Percentiles rank a stretch among this genome's conserved stretches.
Evolutionary conservation across 2,113 vertebrate genomes (phyloP).

Genomic region (Hyla sarda): DNA sequence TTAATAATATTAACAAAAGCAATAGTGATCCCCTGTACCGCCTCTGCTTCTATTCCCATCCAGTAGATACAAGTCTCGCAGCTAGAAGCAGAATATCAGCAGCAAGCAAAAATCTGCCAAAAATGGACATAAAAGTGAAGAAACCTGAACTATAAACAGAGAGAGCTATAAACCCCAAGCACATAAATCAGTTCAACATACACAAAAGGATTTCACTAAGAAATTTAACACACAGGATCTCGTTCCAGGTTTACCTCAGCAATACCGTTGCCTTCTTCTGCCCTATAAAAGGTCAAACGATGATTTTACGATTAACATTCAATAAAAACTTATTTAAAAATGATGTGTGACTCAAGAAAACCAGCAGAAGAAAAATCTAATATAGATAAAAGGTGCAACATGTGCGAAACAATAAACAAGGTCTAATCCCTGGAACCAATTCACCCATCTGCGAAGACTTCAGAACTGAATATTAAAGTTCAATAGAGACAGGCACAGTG

Average conservation of each 20-base stretch:
- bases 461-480: too few species aligned
- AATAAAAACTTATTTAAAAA: background rate
- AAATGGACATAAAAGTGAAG: slow-evolving; percentile 17
- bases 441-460: too few species aligned
- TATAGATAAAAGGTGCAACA: background rate
- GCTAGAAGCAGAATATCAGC: background rate
- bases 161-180: background rate
- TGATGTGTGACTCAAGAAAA: background rate
- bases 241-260: background rate
- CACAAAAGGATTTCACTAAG: background rate
- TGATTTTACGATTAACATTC: background rate
- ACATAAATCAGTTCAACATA: background rate
- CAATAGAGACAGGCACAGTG: too few species aligned
- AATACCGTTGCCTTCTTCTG: background rate
- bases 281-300: background rate
- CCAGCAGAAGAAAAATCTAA: background rate
- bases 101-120: background rate
- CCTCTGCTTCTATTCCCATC: background rate
- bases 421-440: too few species aligned
- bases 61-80: background rate
- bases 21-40: background rate
- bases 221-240: background rate
- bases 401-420: background rate
- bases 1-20: background rate
- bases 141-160: slow-evolving; percentile 20